Conservation (phyloP, 2,888 invertebrate species). For the Frankliniella intonsa region DNA sequence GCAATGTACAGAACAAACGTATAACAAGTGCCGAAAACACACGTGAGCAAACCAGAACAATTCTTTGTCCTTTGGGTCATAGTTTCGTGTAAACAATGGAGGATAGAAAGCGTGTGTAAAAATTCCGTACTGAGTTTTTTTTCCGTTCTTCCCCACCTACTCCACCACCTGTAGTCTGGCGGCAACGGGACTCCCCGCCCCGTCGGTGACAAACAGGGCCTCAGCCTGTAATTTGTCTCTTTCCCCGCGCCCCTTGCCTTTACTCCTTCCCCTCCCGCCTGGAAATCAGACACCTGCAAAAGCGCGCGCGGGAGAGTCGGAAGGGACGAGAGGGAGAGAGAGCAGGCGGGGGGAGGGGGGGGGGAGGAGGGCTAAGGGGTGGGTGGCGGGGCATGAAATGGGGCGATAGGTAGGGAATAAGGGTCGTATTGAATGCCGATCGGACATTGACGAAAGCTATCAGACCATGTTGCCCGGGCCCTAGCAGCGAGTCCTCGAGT, state of each 20-base stretch:
- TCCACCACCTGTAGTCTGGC: background rate
- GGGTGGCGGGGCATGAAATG: no score
- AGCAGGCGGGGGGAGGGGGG: background rate
- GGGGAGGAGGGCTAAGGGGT: no score
- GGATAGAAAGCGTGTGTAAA: no score
- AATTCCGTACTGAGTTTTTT: no score
- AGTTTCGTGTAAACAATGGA: no score
- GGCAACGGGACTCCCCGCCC: background rate
- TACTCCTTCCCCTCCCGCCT: background rate
- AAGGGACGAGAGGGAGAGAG: background rate
- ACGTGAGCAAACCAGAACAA: no score
- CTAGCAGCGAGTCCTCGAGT: no score
- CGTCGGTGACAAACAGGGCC: background rate
- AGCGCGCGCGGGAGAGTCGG: background rate
- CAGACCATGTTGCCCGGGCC: no score
- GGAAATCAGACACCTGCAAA: slow-evolving; percentile 11
- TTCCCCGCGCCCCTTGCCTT: background rate
- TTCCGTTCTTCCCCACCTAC: background rate
- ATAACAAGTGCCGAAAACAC: no score
- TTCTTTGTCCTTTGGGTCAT: no score
- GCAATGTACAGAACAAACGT: no score
- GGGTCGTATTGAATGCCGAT: background rate
- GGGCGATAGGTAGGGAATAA: no score
- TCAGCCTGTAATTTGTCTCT: background rate
- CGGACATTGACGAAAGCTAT: background rate